Conservation (phyloP, 1,140 invertebrate species). For the Oryctes rhinoceros region DNA sequence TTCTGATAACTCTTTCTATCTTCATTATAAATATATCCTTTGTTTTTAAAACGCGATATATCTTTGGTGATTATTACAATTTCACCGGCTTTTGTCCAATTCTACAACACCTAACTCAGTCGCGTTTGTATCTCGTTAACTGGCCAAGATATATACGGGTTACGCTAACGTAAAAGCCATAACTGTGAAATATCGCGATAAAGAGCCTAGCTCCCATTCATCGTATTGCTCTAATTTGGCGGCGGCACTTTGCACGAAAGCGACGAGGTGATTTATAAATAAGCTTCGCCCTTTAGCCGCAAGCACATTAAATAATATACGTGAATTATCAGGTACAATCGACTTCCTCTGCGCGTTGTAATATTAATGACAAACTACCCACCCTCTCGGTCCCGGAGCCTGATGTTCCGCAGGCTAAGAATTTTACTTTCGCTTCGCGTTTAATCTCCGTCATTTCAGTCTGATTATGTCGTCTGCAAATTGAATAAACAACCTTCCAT, state of each 20-base stretch:
- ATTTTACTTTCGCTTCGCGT: not conserved
- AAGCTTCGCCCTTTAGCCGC: slow-evolving; percentile 7
- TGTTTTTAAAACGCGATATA: too few species aligned
- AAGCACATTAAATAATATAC: not conserved
- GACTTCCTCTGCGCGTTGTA: not conserved
- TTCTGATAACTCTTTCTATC: too few species aligned
- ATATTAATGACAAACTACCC: slow-evolving; percentile 3
- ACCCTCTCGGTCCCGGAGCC: too few species aligned
- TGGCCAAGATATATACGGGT: not conserved
- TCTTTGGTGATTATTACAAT: too few species aligned
- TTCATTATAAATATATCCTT: too few species aligned
- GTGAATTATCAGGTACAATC: not conserved
- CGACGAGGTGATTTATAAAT: slow-evolving; percentile 3
- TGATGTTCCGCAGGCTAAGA: not conserved
- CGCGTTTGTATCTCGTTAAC: too few species aligned
- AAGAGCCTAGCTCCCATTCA: not conserved
- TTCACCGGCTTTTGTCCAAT: too few species aligned
- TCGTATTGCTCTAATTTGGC: not conserved
- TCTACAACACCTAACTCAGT: too few species aligned
- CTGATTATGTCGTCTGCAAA: slow-evolving; percentile 18
- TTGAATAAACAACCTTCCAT: slow-evolving; percentile 18
- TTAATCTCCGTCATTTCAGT: not conserved
- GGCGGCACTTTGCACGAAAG: not conserved
- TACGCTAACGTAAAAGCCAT: not conserved
- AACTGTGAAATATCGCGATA: not conserved